phyloP scores from a whole-genome alignment of 2,113 vertebrate species.

The Sphyrna mokarran region DNA sequence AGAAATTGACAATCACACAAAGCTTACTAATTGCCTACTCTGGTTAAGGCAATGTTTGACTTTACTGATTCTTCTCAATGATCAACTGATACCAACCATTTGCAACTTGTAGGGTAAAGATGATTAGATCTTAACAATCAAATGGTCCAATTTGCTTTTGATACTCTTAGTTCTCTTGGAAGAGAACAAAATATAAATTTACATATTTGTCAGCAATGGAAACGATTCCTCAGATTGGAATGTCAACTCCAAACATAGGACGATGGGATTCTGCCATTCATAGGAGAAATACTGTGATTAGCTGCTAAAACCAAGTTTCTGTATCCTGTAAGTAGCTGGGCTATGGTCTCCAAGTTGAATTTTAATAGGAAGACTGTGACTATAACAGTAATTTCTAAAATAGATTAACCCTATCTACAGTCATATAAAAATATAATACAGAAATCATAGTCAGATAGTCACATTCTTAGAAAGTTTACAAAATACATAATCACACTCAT shows the following conservation, averaged over 20 bases:
- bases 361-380: background rate
- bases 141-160: background rate
- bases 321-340: background rate
- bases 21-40: background rate
- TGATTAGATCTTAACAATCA: background rate
- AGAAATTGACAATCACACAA: background rate
- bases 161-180: background rate
- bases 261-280: no score
- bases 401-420: slow-evolving; percentile 13
- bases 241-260: background rate
- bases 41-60: background rate
- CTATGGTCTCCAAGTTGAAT: background rate
- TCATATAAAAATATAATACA: slow-evolving; percentile 10
- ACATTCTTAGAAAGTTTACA: background rate
- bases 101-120: background rate
- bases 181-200: background rate
- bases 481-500: background rate
- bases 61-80: background rate
- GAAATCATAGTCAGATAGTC: background rate
- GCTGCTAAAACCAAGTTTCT: slow-evolving; percentile 9
- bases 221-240: background rate
- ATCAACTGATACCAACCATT: background rate
- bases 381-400: slow-evolving; percentile 3
- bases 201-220: background rate
- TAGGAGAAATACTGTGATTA: background rate